Evolutionary conservation across 2,888 invertebrate species (phyloP).

Genomic region (Lithodes maja): DNA sequence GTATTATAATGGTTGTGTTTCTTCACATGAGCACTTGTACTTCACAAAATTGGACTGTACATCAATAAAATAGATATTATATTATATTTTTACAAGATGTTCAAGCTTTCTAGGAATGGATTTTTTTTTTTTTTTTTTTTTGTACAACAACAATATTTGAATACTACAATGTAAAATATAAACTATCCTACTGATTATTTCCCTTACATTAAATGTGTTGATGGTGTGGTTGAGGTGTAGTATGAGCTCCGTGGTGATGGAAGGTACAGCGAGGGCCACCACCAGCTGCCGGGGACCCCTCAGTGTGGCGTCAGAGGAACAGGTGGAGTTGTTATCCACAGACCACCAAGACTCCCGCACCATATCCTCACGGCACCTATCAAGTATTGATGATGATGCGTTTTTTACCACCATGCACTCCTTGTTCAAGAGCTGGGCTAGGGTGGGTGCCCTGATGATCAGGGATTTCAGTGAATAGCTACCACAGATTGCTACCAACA

Average conservation of each 20-base stretch:
- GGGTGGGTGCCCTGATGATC: background rate
- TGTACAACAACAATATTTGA: too few relatives aligned
- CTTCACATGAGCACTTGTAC: too few relatives aligned
- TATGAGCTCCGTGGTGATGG: background rate
- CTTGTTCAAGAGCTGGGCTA: background rate
- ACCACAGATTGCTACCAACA: too few relatives aligned
- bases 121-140: too few relatives aligned
- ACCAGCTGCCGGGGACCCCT: conserved; percentile 44
- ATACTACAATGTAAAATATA: too few relatives aligned
- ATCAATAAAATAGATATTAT: too few relatives aligned
- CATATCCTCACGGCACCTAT: background rate
- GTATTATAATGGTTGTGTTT: too few relatives aligned
- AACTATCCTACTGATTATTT: too few relatives aligned
- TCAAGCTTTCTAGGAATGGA: too few relatives aligned
- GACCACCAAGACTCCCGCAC: background rate
- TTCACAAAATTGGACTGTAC: too few relatives aligned
- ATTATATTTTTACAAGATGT: too few relatives aligned
- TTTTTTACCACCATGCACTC: background rate
- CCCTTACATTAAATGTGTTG: conserved; percentile 33
- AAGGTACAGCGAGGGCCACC: conserved; percentile 11
- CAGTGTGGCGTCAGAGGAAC: conserved; percentile 26
- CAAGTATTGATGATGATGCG: background rate
- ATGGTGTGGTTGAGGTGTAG: conserved; percentile 7
- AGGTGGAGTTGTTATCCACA: conserved; percentile 12
- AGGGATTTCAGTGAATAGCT: too few relatives aligned